Conservation (phyloP, 2,797 vertebrate genomes). For the Oryzias sinensis region DNA sequence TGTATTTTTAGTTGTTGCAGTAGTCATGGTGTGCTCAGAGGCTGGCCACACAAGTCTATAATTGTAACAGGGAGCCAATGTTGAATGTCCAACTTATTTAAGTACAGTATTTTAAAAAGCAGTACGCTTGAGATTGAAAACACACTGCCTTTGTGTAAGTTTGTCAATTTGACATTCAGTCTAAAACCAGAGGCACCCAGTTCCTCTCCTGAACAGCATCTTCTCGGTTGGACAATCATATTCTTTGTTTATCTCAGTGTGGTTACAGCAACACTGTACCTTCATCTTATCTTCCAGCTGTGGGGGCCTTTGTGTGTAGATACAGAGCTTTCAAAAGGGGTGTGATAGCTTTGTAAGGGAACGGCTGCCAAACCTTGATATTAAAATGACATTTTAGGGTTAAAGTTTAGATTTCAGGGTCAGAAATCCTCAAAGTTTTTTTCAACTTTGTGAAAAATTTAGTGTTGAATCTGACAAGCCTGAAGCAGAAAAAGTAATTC, state of each 20-base stretch:
- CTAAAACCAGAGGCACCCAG: conserved; percentile 7
- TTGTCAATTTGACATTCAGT: conserved; percentile 4
- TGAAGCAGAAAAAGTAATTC: too few relatives aligned
- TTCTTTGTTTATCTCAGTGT: conserved; percentile 38
- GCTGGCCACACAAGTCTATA: neutral
- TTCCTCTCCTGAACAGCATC: conserved; percentile 25
- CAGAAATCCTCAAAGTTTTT: too few relatives aligned
- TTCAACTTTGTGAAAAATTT: too few relatives aligned
- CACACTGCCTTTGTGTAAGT: conserved; percentile 1
- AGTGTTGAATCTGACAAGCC: too few relatives aligned
- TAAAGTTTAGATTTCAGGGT: too few relatives aligned
- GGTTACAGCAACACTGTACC: conserved; percentile 46
- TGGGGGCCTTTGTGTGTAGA: conserved; percentile 7
- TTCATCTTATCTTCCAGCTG: conserved; percentile 69
- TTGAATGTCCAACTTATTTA: neutral
- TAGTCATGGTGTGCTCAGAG: conserved; percentile 8
- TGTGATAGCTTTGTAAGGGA: neutral
- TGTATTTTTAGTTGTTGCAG: conserved; percentile 16
- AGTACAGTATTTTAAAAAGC: neutral
- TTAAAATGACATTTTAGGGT: too few relatives aligned
- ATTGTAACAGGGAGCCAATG: neutral
- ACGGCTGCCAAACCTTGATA: too few relatives aligned
- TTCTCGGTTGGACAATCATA: conserved; percentile 45
- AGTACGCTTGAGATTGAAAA: conserved; percentile 5
- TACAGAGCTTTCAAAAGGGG: neutral